phyloP scores from a whole-genome alignment of 2,888 invertebrate species.

The Argynnis bischoffii region DNA sequence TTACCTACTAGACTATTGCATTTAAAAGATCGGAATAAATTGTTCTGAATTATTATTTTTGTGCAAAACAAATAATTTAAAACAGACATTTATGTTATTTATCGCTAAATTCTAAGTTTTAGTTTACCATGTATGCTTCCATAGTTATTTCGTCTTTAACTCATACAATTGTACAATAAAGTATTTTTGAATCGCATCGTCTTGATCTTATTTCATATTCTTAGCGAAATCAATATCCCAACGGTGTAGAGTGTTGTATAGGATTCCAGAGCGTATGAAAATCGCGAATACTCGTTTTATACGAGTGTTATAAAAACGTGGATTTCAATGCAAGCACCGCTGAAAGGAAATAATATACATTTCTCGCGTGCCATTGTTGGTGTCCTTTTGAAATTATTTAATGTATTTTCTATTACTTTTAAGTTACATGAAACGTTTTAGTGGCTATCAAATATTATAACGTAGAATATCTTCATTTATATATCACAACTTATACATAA shows the following conservation, averaged over 20 bases:
- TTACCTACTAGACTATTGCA: no score
- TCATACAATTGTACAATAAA: no score
- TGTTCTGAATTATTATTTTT: no score
- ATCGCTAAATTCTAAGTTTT: no score
- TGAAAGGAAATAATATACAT: constrained; percentile 22
- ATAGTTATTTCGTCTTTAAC: no score
- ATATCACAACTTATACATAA: no score
- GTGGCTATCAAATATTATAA: no score
- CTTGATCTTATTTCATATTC: constrained; percentile 5
- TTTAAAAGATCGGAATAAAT: no score
- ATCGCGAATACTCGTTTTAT: constrained; percentile 11
- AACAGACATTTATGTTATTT: no score
- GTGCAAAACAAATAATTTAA: no score
- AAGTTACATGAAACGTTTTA: background rate
- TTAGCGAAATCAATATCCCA: constrained; percentile 5
- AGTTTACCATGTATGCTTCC: no score
- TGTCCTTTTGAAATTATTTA: constrained; percentile 12
- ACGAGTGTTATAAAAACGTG: constrained; percentile 20
- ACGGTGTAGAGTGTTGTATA: background rate
- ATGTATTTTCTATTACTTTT: constrained; percentile 1
- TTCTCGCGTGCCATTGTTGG: constrained; percentile 5
- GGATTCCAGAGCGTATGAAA: constrained; percentile 19
- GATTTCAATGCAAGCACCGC: constrained; percentile 10
- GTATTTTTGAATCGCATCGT: background rate
- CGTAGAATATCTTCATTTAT: no score